A percentile compares a stretch with the other conserved stretches of the same genome.
Evolutionary conservation across 1,140 invertebrate genomes (phyloP).

Genomic region (Euwallacea fornicatus): DNA sequence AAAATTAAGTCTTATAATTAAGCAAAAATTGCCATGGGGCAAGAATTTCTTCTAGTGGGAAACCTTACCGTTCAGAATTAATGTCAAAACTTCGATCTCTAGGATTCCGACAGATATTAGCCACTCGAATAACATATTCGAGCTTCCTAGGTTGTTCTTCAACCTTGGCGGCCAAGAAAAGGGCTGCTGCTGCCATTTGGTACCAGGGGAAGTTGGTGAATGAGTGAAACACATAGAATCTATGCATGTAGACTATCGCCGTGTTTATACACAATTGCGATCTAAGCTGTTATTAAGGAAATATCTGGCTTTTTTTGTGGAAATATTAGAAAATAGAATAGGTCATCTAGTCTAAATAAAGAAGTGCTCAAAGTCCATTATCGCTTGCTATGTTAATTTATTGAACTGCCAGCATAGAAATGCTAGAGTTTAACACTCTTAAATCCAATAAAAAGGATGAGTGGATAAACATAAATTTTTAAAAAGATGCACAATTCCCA

Average conservation of each 20-base stretch:
- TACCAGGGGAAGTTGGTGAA: slow-evolving; percentile 84
- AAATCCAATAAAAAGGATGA: too few species aligned
- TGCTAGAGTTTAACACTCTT: too few species aligned
- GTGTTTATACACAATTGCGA: slow-evolving; percentile 91
- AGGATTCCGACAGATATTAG: slow-evolving; percentile 70
- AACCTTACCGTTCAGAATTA: slow-evolving; percentile 66
- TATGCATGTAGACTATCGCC: slow-evolving; percentile 97
- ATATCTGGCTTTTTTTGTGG: background rate
- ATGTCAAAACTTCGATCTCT: slow-evolving; percentile 60
- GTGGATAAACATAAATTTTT: too few species aligned
- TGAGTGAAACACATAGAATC: slow-evolving; percentile 95
- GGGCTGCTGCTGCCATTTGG: slow-evolving; percentile 76
- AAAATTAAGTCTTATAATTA: background rate
- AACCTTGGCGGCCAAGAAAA: slow-evolving; percentile 97
- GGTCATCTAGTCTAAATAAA: background rate
- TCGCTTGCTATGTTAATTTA: too few species aligned
- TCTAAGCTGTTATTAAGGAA: slow-evolving; percentile 55
- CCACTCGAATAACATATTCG: slow-evolving; percentile 92
- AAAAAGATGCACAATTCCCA: too few species aligned
- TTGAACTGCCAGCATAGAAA: too few species aligned
- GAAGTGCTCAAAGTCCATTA: too few species aligned
- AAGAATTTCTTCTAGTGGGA: background rate
- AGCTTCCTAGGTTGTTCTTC: slow-evolving; percentile 96
- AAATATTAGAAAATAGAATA: background rate
- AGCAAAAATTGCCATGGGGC: background rate